Evolutionary conservation across 2,888 invertebrate species (phyloP).

Genomic region (Rapana venosa): DNA sequence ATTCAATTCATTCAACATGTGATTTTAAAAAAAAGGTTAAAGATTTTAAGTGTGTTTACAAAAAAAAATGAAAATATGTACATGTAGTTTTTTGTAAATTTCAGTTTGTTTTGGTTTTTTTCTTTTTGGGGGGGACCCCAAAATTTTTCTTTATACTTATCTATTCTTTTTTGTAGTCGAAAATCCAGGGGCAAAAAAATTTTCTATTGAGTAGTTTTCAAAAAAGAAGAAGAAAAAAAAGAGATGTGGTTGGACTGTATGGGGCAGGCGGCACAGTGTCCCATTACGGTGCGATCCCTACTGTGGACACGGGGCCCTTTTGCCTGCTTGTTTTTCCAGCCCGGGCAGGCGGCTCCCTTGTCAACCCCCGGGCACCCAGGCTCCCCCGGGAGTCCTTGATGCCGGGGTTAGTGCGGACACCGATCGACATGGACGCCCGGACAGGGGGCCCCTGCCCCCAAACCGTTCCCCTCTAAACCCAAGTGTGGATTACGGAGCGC

Average conservation of each 20-base stretch:
- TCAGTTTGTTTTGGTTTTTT: no score
- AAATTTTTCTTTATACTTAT: no score
- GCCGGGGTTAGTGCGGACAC: slow-evolving; percentile 74
- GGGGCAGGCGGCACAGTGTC: slow-evolving; percentile 87
- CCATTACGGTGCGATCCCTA: slow-evolving; percentile 96
- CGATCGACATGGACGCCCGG: slow-evolving; percentile 88
- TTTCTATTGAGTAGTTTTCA: no score
- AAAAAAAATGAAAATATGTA: no score
- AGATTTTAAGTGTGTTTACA: no score
- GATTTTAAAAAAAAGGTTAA: no score
- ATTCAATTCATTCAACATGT: no score
- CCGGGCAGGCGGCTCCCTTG: slow-evolving; percentile 92
- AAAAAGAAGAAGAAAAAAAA: slow-evolving; percentile 19
- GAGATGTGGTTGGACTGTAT: slow-evolving; percentile 84
- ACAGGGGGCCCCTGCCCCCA: slow-evolving; percentile 91
- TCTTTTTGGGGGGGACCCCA: no score
- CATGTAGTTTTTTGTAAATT: no score
- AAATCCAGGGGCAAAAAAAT: no score
- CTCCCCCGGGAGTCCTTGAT: slow-evolving; percentile 86
- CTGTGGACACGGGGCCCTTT: slow-evolving; percentile 98
- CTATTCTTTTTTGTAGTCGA: no score
- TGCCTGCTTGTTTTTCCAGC: slow-evolving; percentile 88
- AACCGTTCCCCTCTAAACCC: slow-evolving; percentile 94
- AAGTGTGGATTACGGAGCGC: slow-evolving; percentile 96
- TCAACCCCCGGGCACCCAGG: slow-evolving; percentile 90